Evolutionary conservation across 2,113 vertebrate species (phyloP), one percentile per base, ranked within the genome.

Genomic region (Brachyhypopomus gauderio): DNA sequence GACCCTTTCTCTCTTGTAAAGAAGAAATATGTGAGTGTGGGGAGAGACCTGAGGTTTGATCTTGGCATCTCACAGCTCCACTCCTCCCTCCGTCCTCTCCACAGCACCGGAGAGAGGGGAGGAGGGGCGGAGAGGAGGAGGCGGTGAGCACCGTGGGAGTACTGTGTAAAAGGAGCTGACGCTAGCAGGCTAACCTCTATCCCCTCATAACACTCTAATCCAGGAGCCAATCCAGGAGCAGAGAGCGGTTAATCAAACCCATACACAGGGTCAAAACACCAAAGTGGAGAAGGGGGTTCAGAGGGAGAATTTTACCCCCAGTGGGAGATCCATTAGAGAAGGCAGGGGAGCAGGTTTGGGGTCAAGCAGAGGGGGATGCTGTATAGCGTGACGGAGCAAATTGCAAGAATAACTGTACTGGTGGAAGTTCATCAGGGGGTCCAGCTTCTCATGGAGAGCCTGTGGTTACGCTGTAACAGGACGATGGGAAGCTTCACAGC

Each of bases 311-410:
- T 66, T 75, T 70, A 66, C 27, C 67, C 30, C 80, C 72, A 75
- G 77, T 69, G n/a, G 77, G 77, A 80, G 72, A 80, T 75, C 69
- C 30, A 77, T 83, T 83, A 83, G 58, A 64, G 30, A 30, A 0
- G 34, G 36, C 69, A 70, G 34, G 2, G 23, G 22, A 27, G 19
- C 30, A 11, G 66, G 76, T 67, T 70, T 80, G 56, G 64, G 56
- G 67, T 36, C 77, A 77, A 80, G 41, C 70, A 1, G 56, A 23
- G 73, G 27, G 72, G 25, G 62, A 79, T 79, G 72, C 41, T 85
- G 75, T 72, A 85, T 79, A 76, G 80, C 64, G 41, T 48, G 71
- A 82, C 79, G 76, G 36, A 80, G 34, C 30, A 80, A 75, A 74
- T 41, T 74, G 20, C 36, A 60, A 36, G 67, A 76, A 76, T 82